A percentile compares a stretch with the other conserved stretches of the same genome.
These are phyloP conservation scores for Drosophila mayri DNA, from an alignment of 1,140 invertebrate species.

Conservation along the genomic window DNA sequence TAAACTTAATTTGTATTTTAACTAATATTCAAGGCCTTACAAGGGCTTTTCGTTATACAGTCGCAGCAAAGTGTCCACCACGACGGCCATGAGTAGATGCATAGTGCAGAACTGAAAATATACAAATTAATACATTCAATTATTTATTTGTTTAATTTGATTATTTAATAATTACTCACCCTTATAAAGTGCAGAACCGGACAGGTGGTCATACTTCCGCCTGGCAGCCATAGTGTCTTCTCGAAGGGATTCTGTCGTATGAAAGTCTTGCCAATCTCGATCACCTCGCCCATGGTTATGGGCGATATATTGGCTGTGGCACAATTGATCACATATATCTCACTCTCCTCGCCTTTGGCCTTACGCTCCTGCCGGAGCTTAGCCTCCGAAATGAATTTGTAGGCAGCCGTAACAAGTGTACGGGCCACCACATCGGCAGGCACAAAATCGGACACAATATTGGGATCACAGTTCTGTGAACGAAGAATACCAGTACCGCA, in stretches of 20 bases:
- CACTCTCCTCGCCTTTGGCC: slow-evolving; percentile 15
- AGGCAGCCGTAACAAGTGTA: slow-evolving; percentile 90
- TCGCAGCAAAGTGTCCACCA: slow-evolving; percentile 68
- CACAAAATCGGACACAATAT: slow-evolving; percentile 90
- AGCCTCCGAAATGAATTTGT: slow-evolving; percentile 86
- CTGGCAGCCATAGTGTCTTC: slow-evolving; percentile 89
- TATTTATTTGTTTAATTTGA: background rate
- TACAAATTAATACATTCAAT: no score
- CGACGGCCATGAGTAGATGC: slow-evolving; percentile 74
- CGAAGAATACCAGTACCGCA: slow-evolving; percentile 89
- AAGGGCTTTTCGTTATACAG: slow-evolving; percentile 89
- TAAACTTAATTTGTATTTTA: background rate
- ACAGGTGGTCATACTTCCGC: slow-evolving; percentile 85
- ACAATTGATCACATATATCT: slow-evolving; percentile 89
- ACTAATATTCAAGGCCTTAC: slow-evolving; percentile 86
- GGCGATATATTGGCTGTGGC: slow-evolving; percentile 88
- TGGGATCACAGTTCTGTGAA: slow-evolving; percentile 88
- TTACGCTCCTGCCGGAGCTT: background rate
- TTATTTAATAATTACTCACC: slow-evolving; percentile 57
- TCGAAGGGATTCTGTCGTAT: slow-evolving; percentile 88
- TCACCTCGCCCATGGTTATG: slow-evolving; percentile 88
- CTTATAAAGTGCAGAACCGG: slow-evolving; percentile 86
- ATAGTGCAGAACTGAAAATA: slow-evolving; percentile 67
- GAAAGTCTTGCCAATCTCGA: slow-evolving; percentile 86
- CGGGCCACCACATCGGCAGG: slow-evolving; percentile 96